Evolutionary conservation across 2,888 invertebrate genomes (phyloP).

Genomic region (Cantharis rufa): DNA sequence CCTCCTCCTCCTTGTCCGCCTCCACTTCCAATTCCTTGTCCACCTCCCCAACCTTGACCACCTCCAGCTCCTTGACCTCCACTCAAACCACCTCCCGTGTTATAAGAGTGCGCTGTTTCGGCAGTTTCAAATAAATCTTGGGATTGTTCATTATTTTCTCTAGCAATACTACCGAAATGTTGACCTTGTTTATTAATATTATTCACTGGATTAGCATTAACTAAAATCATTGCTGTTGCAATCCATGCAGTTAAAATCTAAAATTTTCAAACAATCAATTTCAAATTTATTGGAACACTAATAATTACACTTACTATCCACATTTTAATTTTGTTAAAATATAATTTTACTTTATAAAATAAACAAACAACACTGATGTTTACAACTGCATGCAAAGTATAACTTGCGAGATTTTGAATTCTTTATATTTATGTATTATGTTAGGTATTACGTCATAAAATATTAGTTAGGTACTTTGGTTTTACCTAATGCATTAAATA

Average conservation of each 20-base stretch:
- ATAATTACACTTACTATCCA: neutral
- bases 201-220: neutral
- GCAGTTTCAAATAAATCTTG: neutral
- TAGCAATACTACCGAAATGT: neutral
- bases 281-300: neutral
- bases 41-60: neutral
- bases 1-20: neutral
- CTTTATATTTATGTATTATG: neutral
- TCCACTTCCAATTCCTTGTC: neutral
- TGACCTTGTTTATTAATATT: neutral
- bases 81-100: neutral
- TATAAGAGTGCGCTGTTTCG: neutral
- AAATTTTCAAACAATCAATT: neutral
- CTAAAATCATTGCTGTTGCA: neutral
- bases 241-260: neutral
- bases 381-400: neutral
- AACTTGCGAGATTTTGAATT: neutral
- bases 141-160: neutral
- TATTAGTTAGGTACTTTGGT: neutral
- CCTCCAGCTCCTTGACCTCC: neutral
- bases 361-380: neutral
- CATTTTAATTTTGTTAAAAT: neutral
- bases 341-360: neutral
- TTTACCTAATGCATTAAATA: neutral
- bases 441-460: neutral